Conservation (phyloP, 2,888 invertebrate species). For the Ryuthela nishihirai region DNA sequence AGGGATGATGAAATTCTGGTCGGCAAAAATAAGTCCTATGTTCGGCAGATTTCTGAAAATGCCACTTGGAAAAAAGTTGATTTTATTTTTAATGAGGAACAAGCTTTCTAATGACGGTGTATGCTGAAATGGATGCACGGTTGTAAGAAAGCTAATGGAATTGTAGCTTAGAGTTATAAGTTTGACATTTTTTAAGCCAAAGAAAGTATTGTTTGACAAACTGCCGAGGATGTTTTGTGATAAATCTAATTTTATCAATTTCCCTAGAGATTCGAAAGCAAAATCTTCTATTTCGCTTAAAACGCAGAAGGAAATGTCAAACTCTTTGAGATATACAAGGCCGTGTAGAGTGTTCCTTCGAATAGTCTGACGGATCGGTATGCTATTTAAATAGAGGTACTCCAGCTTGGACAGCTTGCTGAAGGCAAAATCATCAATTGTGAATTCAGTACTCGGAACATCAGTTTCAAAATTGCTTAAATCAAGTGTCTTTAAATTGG, state of each 20-base stretch:
- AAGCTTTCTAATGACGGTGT: slow-evolving; percentile 1
- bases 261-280: slow-evolving; percentile 9
- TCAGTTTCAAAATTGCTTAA: background rate
- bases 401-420: slow-evolving; percentile 1
- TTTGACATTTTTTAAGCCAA: slow-evolving; percentile 2
- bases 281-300: background rate
- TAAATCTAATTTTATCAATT: background rate
- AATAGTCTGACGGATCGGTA: background rate
- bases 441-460: background rate
- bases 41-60: slow-evolving; percentile 1
- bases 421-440: slow-evolving; percentile 3
- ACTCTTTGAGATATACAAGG: background rate
- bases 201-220: slow-evolving; percentile 7
- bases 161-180: background rate
- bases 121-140: background rate
- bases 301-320: background rate
- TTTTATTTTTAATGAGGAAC: slow-evolving; percentile 4
- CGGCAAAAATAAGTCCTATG: background rate
- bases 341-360: background rate
- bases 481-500: slow-evolving; percentile 1
- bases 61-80: background rate
- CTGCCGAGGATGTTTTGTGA: background rate
- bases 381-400: background rate
- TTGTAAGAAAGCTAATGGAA: background rate
- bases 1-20: slow-evolving; percentile 5